A percentile compares a stretch with the other conserved stretches of the same genome.
phyloP scores from a whole-genome alignment of 2,888 invertebrate species.

The Syritta pipiens region DNA sequence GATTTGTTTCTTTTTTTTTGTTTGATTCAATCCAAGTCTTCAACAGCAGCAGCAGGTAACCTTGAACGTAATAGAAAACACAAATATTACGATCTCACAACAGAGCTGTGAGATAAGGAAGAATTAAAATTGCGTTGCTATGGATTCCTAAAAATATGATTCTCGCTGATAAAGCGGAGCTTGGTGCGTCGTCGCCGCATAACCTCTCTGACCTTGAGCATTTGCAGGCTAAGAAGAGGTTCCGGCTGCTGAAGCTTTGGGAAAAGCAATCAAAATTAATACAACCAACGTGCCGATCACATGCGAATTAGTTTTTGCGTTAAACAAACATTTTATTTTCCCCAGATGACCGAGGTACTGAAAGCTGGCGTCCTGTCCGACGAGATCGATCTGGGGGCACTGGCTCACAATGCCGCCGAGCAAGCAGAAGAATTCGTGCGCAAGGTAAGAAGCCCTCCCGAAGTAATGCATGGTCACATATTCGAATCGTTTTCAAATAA shows the following conservation, averaged over 20 bases:
- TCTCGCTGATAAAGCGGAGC: slow-evolving; percentile 23
- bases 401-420: slow-evolving; percentile 93
- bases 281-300: neutral
- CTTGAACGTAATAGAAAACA: too few relatives aligned
- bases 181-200: neutral
- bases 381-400: slow-evolving; percentile 89
- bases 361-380: slow-evolving; percentile 92
- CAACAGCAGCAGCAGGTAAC: neutral
- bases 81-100: too few relatives aligned
- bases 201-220: slow-evolving; percentile 23
- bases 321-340: neutral
- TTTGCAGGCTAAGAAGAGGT: slow-evolving; percentile 12
- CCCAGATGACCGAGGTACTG: slow-evolving; percentile 89
- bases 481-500: too few relatives aligned
- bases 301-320: slow-evolving; percentile 2
- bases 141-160: neutral
- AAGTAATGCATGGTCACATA: neutral
- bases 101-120: neutral
- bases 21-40: too few relatives aligned
- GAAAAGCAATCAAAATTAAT: slow-evolving; percentile 22
- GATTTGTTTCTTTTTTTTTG: neutral
- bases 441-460: slow-evolving; percentile 81
- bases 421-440: slow-evolving; percentile 97
- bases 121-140: neutral
- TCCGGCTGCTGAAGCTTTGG: slow-evolving; percentile 14